Evolutionary conservation across 2,797 vertebrate species (phyloP).

Genomic region (Adelosebastes latens): DNA sequence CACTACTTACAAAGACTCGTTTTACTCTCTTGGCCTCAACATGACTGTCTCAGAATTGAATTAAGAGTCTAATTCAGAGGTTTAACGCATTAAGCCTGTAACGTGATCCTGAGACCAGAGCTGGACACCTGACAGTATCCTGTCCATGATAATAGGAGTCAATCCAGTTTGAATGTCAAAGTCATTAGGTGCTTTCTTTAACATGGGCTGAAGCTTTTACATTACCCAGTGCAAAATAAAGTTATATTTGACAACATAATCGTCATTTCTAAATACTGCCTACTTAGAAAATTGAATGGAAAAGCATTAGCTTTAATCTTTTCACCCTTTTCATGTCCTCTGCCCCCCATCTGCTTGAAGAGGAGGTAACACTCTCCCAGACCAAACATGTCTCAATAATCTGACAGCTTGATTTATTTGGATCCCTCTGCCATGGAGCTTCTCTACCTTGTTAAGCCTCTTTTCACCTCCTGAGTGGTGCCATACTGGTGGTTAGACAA

Average conservation of each 20-base stretch:
- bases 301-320: background rate
- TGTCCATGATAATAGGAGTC: background rate
- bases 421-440: slow-evolving; percentile 1
- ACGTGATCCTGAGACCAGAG: slow-evolving; percentile 43
- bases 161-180: background rate
- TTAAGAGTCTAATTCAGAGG: slow-evolving; percentile 28
- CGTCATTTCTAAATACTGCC: background rate
- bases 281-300: background rate
- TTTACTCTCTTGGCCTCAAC: slow-evolving; percentile 13
- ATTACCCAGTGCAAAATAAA: background rate
- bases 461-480: slow-evolving; percentile 29
- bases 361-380: slow-evolving; percentile 1
- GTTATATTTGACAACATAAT: background rate
- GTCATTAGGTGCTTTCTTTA: background rate
- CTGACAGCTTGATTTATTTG: slow-evolving; percentile 34
- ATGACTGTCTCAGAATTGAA: slow-evolving; percentile 24
- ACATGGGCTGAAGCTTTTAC: background rate
- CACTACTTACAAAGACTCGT: background rate
- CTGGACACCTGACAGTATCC: slow-evolving; percentile 19
- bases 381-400: slow-evolving; percentile 34
- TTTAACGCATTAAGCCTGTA: slow-evolving; percentile 47
- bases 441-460: slow-evolving; percentile 45
- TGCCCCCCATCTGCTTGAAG: background rate
- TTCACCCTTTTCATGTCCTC: slow-evolving; percentile 9
- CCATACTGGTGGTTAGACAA: background rate